These are phyloP conservation scores for Pangasius sanitwongsei DNA, from an alignment of 2,797 vertebrate species.

Conservation along the genomic window DNA sequence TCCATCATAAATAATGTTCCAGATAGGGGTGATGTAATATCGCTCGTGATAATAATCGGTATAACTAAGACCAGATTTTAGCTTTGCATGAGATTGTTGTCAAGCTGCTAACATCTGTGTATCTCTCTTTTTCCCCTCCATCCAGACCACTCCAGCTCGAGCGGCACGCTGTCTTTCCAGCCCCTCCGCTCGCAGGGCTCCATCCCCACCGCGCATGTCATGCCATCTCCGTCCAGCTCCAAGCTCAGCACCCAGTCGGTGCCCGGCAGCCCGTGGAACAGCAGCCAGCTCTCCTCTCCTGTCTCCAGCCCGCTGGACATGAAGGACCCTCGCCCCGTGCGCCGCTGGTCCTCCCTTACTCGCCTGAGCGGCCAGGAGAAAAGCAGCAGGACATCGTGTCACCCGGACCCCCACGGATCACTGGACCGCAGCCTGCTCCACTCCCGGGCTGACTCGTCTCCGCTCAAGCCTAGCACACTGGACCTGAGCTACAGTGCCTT, in stretches of 20 bases:
- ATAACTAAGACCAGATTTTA: neutral
- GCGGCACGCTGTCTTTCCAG: slow-evolving; percentile 81
- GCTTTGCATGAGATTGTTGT: neutral
- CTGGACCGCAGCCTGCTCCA: slow-evolving; percentile 73
- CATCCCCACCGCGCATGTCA: slow-evolving; percentile 85
- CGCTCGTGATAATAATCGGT: neutral
- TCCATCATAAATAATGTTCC: slow-evolving; percentile 2
- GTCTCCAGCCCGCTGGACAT: slow-evolving; percentile 80
- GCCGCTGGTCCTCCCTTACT: slow-evolving; percentile 92
- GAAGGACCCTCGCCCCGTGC: slow-evolving; percentile 83
- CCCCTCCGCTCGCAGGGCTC: slow-evolving; percentile 77
- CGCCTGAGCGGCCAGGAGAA: slow-evolving; percentile 77
- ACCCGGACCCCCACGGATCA: slow-evolving; percentile 71
- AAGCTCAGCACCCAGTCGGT: slow-evolving; percentile 67
- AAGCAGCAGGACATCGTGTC: slow-evolving; percentile 58
- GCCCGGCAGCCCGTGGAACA: slow-evolving; percentile 72
- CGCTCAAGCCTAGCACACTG: slow-evolving; percentile 80
- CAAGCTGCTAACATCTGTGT: neutral
- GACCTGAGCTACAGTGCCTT: slow-evolving; percentile 86
- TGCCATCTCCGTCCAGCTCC: slow-evolving; percentile 78
- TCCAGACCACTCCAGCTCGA: slow-evolving; percentile 89
- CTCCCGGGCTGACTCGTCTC: slow-evolving; percentile 72
- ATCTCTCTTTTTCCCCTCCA: neutral
- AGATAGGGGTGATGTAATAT: neutral
- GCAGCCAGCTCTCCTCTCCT: slow-evolving; percentile 65